A percentile compares a stretch with the other conserved stretches of the same genome.
These are phyloP conservation scores for Zaprionus ghesquierei DNA, from an alignment of 1,140 invertebrate species.

Conservation along the genomic window DNA sequence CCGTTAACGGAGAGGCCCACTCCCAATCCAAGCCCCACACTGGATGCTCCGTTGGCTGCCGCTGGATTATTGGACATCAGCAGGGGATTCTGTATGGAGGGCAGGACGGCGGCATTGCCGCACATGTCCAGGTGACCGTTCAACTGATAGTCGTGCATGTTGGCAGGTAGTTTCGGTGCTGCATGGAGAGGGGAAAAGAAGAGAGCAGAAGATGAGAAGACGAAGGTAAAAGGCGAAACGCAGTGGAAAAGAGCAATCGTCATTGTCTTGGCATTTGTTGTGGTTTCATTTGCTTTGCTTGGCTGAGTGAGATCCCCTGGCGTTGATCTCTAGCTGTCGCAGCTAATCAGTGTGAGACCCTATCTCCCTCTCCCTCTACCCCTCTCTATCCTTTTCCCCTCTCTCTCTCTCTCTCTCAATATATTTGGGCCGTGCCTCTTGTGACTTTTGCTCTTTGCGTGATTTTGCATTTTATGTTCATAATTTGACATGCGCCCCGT, in stretches of 20 bases:
- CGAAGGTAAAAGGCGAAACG: constrained; percentile 10
- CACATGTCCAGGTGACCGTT: constrained; percentile 80
- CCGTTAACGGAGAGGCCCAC: constrained; percentile 31
- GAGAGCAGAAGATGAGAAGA: constrained; percentile 6
- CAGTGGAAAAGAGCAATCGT: constrained; percentile 16
- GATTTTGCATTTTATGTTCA: constrained; percentile 79
- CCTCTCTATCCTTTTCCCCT: constrained; percentile 14
- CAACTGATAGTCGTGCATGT: constrained; percentile 83
- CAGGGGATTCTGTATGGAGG: constrained; percentile 82
- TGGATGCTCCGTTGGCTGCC: constrained; percentile 21
- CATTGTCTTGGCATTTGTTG: constrained; percentile 44
- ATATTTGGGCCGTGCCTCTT: constrained; percentile 48
- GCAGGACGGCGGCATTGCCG: constrained; percentile 40
- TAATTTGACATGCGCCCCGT: constrained; percentile 82
- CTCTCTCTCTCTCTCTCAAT: not conserved
- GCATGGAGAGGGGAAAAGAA: constrained; percentile 16
- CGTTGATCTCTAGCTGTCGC: constrained; percentile 81
- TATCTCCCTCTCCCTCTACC: constrained; percentile 9
- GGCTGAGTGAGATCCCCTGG: constrained; percentile 56
- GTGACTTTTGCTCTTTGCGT: constrained; percentile 71
- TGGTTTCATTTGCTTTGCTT: constrained; percentile 42
- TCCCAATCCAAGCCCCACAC: constrained; percentile 71
- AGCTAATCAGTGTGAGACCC: constrained; percentile 77
- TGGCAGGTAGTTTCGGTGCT: constrained; percentile 88
- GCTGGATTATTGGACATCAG: constrained; percentile 71